phyloP scores from a whole-genome alignment of 2,888 invertebrate species.

The Scaptomyza polygonia region DNA sequence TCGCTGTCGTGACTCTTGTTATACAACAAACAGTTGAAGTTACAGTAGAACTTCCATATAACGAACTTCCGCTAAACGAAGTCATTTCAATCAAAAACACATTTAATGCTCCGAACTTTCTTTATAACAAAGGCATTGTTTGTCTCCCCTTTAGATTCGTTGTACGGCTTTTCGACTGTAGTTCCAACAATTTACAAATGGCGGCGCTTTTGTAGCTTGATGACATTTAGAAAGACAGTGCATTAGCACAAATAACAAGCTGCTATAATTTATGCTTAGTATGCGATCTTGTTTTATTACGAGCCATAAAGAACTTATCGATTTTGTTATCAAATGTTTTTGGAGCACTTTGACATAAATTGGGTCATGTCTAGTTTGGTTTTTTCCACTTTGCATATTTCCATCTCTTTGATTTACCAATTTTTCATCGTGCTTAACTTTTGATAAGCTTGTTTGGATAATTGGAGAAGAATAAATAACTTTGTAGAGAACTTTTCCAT shows the following conservation, averaged over 20 bases:
- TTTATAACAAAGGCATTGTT: too few relatives aligned
- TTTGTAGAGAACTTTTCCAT: background rate
- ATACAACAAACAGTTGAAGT: constrained; percentile 11
- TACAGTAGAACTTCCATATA: too few relatives aligned
- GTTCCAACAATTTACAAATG: constrained; percentile 6
- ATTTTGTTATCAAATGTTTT: background rate
- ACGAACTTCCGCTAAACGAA: too few relatives aligned
- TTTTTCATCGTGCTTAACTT: constrained; percentile 33
- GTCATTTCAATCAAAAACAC: too few relatives aligned
- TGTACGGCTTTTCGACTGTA: background rate
- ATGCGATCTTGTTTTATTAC: background rate
- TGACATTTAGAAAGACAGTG: background rate
- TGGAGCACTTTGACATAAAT: constrained; percentile 4
- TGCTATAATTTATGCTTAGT: constrained; percentile 10
- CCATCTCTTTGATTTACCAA: constrained; percentile 7
- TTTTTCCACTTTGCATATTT: background rate
- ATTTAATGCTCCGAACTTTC: too few relatives aligned
- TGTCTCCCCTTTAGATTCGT: too few relatives aligned
- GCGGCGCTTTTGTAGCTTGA: constrained; percentile 6
- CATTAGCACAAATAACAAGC: background rate
- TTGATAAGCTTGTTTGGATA: constrained; percentile 48
- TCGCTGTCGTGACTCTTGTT: constrained; percentile 37
- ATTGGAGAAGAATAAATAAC: constrained; percentile 2
- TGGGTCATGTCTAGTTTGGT: constrained; percentile 13
- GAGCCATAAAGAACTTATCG: constrained; percentile 1